These are phyloP conservation scores for Punctoribates punctum DNA, from an alignment of 2,888 invertebrate genomes.

Conservation along the genomic window DNA sequence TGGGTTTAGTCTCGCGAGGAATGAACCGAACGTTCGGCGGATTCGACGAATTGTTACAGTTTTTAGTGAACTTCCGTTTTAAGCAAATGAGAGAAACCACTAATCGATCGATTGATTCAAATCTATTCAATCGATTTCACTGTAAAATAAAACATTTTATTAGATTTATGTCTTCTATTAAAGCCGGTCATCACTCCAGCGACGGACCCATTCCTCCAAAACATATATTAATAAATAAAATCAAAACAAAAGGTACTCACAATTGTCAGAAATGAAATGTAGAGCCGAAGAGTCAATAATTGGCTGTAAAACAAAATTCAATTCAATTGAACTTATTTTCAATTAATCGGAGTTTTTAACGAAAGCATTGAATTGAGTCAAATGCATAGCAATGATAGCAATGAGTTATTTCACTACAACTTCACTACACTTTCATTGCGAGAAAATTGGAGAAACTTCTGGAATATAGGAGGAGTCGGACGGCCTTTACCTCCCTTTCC, in stretches of 20 bases:
- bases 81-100: background rate
- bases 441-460: constrained; percentile 10
- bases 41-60: constrained; percentile 19
- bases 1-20: constrained; percentile 4
- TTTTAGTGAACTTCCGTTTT: background rate
- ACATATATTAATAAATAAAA: too few species aligned
- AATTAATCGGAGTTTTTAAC: too few species aligned
- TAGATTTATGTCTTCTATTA: too few species aligned
- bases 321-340: background rate
- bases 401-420: background rate
- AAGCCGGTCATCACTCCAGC: background rate
- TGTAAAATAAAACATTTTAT: background rate
- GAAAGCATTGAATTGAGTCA: background rate
- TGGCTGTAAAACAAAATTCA: background rate
- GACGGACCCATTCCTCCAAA: too few species aligned
- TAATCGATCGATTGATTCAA: background rate
- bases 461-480: background rate
- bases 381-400: background rate
- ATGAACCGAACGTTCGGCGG: constrained; percentile 9
- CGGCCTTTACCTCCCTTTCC: too few species aligned
- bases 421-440: background rate
- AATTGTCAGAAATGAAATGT: too few species aligned
- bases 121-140: background rate
- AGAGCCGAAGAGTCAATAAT: background rate
- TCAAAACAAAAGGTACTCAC: too few species aligned